These are phyloP conservation scores for Cremastinae sp. DNA, from an alignment of 2,888 invertebrate species.

Conservation along the genomic window DNA sequence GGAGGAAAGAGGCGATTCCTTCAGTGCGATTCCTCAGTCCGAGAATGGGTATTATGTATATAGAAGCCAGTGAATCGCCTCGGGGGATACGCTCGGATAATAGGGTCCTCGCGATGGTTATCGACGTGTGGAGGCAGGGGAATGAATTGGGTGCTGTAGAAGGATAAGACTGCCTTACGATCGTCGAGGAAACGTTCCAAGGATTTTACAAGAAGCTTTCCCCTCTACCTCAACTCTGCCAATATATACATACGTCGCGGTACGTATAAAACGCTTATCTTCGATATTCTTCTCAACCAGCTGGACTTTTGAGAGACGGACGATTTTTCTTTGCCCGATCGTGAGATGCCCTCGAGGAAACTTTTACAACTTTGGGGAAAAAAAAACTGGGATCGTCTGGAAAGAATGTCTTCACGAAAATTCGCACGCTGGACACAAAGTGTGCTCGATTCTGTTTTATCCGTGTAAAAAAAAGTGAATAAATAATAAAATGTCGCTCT, in stretches of 20 bases:
- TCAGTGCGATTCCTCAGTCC: slow-evolving; percentile 8
- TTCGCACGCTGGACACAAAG: too few relatives aligned
- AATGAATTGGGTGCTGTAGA: slow-evolving; percentile 26
- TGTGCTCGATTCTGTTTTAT: too few relatives aligned
- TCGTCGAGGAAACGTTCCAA: slow-evolving; percentile 16
- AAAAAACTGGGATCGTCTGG: neutral
- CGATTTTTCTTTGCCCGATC: slow-evolving; percentile 4
- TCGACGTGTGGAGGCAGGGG: slow-evolving; percentile 13
- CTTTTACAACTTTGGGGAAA: neutral
- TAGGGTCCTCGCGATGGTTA: slow-evolving; percentile 40
- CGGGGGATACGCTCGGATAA: slow-evolving; percentile 44
- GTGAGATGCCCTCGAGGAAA: neutral
- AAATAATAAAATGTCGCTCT: too few relatives aligned
- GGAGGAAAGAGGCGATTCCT: slow-evolving; percentile 2
- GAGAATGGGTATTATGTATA: neutral
- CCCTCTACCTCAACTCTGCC: neutral
- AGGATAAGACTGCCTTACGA: slow-evolving; percentile 14
- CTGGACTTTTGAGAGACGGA: neutral
- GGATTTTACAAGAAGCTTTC: slow-evolving; percentile 50
- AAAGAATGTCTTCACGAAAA: neutral
- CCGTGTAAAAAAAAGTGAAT: too few relatives aligned
- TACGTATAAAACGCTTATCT: slow-evolving; percentile 3
- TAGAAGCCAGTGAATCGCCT: slow-evolving; percentile 31
- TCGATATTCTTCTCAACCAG: slow-evolving; percentile 18
- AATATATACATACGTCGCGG: slow-evolving; percentile 1